These are phyloP conservation scores for Calameuta idolon DNA, from an alignment of 2,888 invertebrate species.

Conservation along the genomic window DNA sequence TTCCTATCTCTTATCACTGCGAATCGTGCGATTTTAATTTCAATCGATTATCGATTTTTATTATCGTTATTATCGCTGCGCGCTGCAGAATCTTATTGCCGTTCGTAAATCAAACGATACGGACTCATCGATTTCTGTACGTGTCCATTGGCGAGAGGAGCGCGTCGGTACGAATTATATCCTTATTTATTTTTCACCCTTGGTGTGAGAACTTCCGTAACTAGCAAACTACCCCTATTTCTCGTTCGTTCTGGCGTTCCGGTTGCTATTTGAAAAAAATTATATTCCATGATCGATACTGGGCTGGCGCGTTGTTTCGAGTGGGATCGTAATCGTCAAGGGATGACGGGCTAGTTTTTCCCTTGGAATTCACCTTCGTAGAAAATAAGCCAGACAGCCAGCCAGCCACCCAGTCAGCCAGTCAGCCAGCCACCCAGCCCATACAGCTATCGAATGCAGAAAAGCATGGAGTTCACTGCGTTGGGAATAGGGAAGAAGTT, in stretches of 20 bases:
- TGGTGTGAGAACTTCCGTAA: background rate
- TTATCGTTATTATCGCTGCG: background rate
- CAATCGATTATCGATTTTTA: background rate
- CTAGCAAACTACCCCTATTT: background rate
- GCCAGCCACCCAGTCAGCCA: no score
- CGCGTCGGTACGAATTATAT: no score
- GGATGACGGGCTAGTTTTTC: conserved; percentile 1
- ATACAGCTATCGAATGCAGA: background rate
- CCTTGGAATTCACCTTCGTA: background rate
- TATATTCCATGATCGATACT: background rate
- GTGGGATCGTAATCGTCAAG: background rate
- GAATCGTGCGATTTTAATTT: background rate
- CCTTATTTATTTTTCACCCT: background rate
- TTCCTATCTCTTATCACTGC: background rate
- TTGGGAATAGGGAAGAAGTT: conserved; percentile 35
- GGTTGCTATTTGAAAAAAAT: conserved; percentile 4
- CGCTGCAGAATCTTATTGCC: no score
- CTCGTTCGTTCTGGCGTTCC: conserved; percentile 25
- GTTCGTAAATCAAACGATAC: no score
- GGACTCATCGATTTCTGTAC: no score
- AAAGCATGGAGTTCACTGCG: background rate
- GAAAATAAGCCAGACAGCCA: background rate
- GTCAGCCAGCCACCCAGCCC: no score
- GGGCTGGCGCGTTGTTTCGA: background rate
- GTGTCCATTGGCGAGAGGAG: no score